Evolutionary conservation across 1,140 invertebrate genomes (phyloP).

Genomic region (Temnothorax nylanderi): DNA sequence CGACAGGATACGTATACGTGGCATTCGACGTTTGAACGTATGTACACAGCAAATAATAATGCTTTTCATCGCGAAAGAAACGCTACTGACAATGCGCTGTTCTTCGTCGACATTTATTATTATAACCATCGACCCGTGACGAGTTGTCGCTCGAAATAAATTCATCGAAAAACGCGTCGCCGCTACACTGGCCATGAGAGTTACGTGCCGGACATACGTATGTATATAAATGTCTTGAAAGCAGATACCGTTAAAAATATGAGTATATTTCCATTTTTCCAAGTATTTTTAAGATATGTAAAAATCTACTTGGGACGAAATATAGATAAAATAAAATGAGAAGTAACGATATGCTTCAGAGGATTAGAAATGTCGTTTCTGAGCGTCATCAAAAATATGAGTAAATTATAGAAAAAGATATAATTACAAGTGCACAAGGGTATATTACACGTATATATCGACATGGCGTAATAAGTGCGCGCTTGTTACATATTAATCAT

Average conservation of each 20-base stretch:
- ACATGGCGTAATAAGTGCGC: not conserved
- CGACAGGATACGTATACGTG: slow-evolving; percentile 13
- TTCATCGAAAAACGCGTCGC: slow-evolving; percentile 30
- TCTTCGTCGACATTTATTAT: slow-evolving; percentile 50
- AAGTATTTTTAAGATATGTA: slow-evolving; percentile 25
- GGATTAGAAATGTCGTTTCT: not conserved
- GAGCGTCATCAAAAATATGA: not conserved
- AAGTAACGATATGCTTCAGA: not conserved
- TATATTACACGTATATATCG: not conserved
- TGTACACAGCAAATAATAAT: slow-evolving; percentile 17
- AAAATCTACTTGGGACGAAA: not conserved
- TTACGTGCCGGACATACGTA: not conserved
- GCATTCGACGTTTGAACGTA: slow-evolving; percentile 22
- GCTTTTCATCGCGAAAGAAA: slow-evolving; percentile 12
- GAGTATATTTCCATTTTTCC: not conserved
- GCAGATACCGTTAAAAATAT: slow-evolving; percentile 21
- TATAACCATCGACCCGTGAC: slow-evolving; percentile 51
- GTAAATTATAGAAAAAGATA: not conserved
- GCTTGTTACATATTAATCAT: slow-evolving; percentile 42
- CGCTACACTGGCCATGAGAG: not conserved
- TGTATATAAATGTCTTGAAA: slow-evolving; percentile 33
- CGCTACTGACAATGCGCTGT: slow-evolving; percentile 28
- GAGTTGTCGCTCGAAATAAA: slow-evolving; percentile 54
- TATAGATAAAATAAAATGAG: not conserved
- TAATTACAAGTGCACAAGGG: not conserved